phyloP scores from a whole-genome alignment of 2,888 invertebrate species.

The Atethmia centrago region DNA sequence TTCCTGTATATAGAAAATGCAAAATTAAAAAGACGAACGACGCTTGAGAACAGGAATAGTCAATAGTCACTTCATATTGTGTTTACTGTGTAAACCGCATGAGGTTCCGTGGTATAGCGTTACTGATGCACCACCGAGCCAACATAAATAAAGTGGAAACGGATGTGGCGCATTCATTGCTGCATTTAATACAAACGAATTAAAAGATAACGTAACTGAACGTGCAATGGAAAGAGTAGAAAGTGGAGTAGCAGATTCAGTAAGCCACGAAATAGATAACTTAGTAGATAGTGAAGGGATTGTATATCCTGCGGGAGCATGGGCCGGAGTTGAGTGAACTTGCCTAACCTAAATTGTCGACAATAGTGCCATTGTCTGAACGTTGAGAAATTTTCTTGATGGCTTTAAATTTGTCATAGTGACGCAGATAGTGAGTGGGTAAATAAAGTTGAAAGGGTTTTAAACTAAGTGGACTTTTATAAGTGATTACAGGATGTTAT shows the following conservation, averaged over 20 bases:
- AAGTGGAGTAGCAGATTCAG: conserved; percentile 28
- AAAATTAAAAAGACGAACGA: conserved; percentile 85
- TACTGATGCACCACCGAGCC: conserved; percentile 73
- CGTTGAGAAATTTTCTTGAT: conserved; percentile 80
- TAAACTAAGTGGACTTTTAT: conserved; percentile 34
- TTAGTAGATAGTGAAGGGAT: conserved; percentile 75
- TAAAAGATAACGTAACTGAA: conserved; percentile 26
- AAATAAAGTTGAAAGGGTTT: conserved; percentile 61
- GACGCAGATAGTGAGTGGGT: conserved; percentile 73
- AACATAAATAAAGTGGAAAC: conserved; percentile 43
- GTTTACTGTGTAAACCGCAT: conserved; percentile 88
- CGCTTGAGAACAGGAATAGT: conserved; percentile 88
- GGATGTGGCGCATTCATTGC: conserved; percentile 66
- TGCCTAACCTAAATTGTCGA: conserved; percentile 86
- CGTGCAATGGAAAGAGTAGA: conserved; percentile 69
- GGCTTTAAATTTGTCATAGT: conserved; percentile 73
- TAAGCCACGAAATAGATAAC: conserved; percentile 48
- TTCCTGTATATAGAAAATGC: conserved; percentile 84
- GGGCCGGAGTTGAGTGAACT: conserved; percentile 87
- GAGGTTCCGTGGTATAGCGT: conserved; percentile 86
- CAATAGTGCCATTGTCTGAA: conserved; percentile 85
- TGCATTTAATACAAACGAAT: conserved; percentile 11
- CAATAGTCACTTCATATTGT: conserved; percentile 90
- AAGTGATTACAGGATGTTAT: conserved; percentile 35
- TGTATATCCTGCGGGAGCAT: conserved; percentile 85